Conservation (phyloP, 2,113 vertebrate species). For the Etheostoma cragini region DNA sequence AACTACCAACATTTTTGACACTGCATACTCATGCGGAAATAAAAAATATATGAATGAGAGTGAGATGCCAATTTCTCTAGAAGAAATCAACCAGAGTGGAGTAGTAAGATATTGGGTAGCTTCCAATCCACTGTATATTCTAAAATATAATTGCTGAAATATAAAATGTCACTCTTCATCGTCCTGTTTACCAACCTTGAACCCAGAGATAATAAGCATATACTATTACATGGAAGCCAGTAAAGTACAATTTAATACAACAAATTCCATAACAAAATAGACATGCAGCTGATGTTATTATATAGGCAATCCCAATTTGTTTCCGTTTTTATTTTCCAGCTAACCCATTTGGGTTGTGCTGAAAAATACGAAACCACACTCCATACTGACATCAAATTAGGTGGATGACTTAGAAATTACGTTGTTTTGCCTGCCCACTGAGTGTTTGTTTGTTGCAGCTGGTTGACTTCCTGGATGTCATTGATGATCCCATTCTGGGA, state of each 20-base stretch:
- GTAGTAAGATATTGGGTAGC: neutral
- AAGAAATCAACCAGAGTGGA: neutral
- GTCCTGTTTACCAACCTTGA: neutral
- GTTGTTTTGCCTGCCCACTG: neutral
- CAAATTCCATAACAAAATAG: neutral
- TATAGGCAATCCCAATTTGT: neutral
- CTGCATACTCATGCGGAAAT: slow-evolving; percentile 3
- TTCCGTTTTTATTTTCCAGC: slow-evolving; percentile 10
- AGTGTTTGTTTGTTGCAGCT: slow-evolving; percentile 78
- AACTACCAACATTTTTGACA: slow-evolving; percentile 17
- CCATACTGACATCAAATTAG: neutral
- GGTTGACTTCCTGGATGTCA: slow-evolving; percentile 91
- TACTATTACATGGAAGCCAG: neutral
- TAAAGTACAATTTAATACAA: slow-evolving; percentile 2
- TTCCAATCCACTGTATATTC: neutral
- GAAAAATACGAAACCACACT: neutral
- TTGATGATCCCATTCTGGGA: slow-evolving; percentile 92
- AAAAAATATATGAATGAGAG: slow-evolving; percentile 14
- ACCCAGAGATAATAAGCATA: slow-evolving; percentile 25
- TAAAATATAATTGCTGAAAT: neutral
- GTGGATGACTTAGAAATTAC: neutral
- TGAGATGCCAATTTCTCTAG: neutral
- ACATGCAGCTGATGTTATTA: neutral
- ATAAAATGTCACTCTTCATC: neutral
- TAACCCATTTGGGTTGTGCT: slow-evolving; percentile 6